phyloP scores from a whole-genome alignment of 2,113 vertebrate species.

The Mormyrus iriodes region DNA sequence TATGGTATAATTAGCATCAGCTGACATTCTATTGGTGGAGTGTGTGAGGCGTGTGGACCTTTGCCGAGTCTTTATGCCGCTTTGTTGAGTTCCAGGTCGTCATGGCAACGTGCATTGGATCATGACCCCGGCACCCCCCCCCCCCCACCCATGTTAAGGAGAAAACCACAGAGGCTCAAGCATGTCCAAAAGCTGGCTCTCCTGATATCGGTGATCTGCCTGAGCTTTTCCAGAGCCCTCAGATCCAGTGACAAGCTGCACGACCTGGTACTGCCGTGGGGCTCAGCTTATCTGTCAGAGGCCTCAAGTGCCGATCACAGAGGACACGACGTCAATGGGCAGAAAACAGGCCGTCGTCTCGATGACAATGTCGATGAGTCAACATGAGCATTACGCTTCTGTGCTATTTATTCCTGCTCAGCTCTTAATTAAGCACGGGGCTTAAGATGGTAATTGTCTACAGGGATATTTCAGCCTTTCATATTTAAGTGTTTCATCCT shows the following conservation, averaged over 20 bases:
- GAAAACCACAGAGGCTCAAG: not conserved
- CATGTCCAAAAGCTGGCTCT: not conserved
- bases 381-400: not conserved
- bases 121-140: not conserved
- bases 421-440: conserved; percentile 11
- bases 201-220: not conserved
- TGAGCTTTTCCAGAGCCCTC: not conserved
- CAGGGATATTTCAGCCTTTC: not conserved
- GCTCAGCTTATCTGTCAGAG: not conserved
- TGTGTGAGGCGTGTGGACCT: not conserved
- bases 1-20: not conserved
- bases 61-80: not conserved
- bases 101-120: conserved; percentile 1
- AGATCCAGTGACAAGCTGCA: not conserved
- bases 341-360: not conserved
- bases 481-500: conserved; percentile 1
- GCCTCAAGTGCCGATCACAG: not conserved
- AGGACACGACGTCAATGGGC: not conserved
- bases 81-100: conserved; percentile 4
- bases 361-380: conserved; percentile 11
- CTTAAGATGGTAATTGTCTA: not conserved
- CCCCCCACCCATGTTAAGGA: not conserved
- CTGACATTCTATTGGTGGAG: not conserved
- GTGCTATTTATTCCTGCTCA: conserved; percentile 17
- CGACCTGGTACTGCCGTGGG: not conserved